Evolutionary conservation across 2,888 invertebrate genomes (phyloP).

Genomic region (Myathropa florea): DNA sequence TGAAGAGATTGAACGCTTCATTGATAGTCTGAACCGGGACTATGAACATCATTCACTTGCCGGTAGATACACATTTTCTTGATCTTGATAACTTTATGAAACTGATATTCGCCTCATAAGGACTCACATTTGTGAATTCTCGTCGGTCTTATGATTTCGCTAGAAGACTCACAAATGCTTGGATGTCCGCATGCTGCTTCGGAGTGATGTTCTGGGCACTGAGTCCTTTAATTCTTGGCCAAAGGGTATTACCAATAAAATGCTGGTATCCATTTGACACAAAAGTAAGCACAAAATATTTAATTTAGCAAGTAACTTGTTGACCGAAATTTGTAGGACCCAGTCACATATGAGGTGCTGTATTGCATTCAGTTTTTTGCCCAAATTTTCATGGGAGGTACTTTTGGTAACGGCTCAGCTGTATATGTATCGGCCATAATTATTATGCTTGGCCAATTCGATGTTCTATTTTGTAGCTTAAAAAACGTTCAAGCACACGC

Average conservation of each 20-base stretch:
- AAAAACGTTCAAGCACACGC: slow-evolving; percentile 78
- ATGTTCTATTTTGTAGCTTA: slow-evolving; percentile 78
- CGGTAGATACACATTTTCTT: slow-evolving; percentile 62
- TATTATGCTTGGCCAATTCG: slow-evolving; percentile 77
- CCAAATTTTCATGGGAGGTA: slow-evolving; percentile 74
- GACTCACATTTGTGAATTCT: slow-evolving; percentile 75
- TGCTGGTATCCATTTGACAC: slow-evolving; percentile 79
- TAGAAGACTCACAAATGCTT: slow-evolving; percentile 71
- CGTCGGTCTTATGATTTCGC: slow-evolving; percentile 70
- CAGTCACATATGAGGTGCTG: slow-evolving; percentile 72
- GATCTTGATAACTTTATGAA: neutral
- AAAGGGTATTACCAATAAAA: slow-evolving; percentile 74
- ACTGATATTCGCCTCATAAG: neutral
- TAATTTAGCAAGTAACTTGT: neutral
- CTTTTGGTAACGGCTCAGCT: slow-evolving; percentile 75
- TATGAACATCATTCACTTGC: slow-evolving; percentile 77
- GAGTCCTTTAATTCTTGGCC: slow-evolving; percentile 74
- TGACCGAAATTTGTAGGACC: slow-evolving; percentile 55
- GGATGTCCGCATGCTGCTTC: slow-evolving; percentile 74
- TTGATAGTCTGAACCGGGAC: slow-evolving; percentile 72
- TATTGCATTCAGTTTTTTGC: slow-evolving; percentile 76
- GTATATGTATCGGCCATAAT: slow-evolving; percentile 77
- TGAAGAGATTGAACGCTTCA: slow-evolving; percentile 64
- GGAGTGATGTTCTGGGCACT: slow-evolving; percentile 76
- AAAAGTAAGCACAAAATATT: slow-evolving; percentile 66